Evolutionary conservation across 2,888 invertebrate genomes (phyloP), one percentile per base, ranked within the genome.

Genomic region (Philereme vetulata): DNA sequence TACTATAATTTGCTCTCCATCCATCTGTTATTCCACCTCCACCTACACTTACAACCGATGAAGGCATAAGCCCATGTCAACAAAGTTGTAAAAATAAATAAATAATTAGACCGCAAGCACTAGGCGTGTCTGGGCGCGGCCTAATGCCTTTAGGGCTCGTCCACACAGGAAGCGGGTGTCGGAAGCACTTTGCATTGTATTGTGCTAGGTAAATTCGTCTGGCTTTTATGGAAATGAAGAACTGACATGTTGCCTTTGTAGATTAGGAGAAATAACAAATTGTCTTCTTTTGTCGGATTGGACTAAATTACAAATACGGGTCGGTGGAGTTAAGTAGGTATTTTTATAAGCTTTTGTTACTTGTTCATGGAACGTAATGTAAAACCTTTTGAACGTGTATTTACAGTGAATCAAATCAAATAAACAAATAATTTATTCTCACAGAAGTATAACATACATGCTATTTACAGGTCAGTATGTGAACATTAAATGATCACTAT

Each of bases 121-220:
- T 71, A 74, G 80, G 74, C 60, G 60, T 52, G 75, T 57, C 72
- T 51, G 76, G 83, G 84, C 57, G 84, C 76, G 83, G 74, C 73
- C 66, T 79, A 80, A 82, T 77, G 77, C 68, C 69, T 72, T 71
- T 67, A 70, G 77, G 82, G 77, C 64, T 78, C 63, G 66, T 76
- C 72, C 69, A 72, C 64, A 55, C 68, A 60, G 71, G 72, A 73
- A 60, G 55, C 42, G 36, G 45, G 56, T 60, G 74, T 65, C 73
- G 77, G 77, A 75, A 76, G 68, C 77, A 75, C 75, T 77, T 70
- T 71, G 70, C 70, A 70, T 76, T 77, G 70, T 68, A 58, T 36
- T 47, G 56, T 45, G 56, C 52, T 50, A 52, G 54, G 52, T 5
- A 50, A 46, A 52, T 51, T 38, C 38, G 60, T 64, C 55, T 51